These are phyloP conservation scores for Diadema setosum DNA, from an alignment of 35 echinoderm and acorn worm species.

Conservation along the genomic window DNA sequence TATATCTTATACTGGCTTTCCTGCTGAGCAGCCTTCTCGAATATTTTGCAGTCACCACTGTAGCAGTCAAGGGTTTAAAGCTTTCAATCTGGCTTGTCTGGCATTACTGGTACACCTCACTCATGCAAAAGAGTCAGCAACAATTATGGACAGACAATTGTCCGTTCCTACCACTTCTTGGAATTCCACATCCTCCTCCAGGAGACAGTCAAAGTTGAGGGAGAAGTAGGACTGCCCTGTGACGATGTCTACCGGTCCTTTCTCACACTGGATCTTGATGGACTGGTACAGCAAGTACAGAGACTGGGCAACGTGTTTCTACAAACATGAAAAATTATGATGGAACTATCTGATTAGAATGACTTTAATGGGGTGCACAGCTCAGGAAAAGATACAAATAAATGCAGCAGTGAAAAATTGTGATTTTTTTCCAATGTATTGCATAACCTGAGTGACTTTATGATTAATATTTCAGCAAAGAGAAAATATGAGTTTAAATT, in stretches of 20 bases:
- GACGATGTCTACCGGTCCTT: slow-evolving; percentile 2
- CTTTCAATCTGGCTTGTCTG: background rate
- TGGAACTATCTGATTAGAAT: background rate
- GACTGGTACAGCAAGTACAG: slow-evolving; percentile 16
- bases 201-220: slow-evolving; percentile 10
- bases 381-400: background rate
- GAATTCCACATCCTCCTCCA: background rate
- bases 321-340: background rate
- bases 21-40: background rate
- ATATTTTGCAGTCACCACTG: background rate
- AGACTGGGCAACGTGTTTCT: background rate
- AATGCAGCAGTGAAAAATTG: background rate
- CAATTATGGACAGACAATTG: background rate
- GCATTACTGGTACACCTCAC: background rate
- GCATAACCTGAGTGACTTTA: background rate
- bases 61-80: background rate
- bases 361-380: too few relatives aligned
- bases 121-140: background rate
- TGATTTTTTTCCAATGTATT: background rate
- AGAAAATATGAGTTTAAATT: background rate
- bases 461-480: background rate
- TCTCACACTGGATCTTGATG: background rate
- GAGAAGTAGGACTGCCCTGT: slow-evolving; percentile 16
- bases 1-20: background rate
- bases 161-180: background rate